These are phyloP conservation scores for Isichthys henryi DNA, from an alignment of 2,113 vertebrate genomes.

Conservation along the genomic window DNA sequence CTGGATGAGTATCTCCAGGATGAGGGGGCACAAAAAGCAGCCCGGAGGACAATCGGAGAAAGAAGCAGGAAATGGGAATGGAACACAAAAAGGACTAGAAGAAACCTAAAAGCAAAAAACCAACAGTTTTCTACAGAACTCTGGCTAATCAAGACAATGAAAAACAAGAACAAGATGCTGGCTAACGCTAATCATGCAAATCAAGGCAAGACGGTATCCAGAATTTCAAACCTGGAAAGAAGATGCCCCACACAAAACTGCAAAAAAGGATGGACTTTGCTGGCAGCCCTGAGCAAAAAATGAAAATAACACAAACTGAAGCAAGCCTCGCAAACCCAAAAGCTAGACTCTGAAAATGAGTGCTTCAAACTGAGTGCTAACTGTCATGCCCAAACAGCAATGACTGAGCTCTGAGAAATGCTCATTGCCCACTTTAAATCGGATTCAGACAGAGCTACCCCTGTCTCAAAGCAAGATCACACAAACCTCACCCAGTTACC, in stretches of 20 bases:
- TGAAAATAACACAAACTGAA: background rate
- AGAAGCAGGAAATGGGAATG: background rate
- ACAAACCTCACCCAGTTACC: background rate
- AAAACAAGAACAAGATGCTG: background rate
- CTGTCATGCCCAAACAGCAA: background rate
- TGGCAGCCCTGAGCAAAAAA: background rate
- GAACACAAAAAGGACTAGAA: background rate
- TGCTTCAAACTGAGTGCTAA: background rate
- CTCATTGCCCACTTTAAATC: background rate
- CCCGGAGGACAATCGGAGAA: background rate
- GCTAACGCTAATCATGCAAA: background rate
- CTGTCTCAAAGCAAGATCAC: background rate
- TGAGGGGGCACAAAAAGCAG: background rate
- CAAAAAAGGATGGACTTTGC: background rate
- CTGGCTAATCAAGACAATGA: background rate
- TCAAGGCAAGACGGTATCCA: background rate
- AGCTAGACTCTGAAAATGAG: background rate
- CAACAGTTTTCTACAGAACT: background rate
- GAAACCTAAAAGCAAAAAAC: background rate
- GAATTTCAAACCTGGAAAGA: background rate
- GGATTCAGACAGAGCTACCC: background rate
- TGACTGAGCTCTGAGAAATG: background rate
- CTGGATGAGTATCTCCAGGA: background rate
- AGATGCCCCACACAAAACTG: background rate
- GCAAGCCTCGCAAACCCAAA: background rate